phyloP scores from a whole-genome alignment of 2,113 vertebrate genomes.

The Mormyrus iriodes region DNA sequence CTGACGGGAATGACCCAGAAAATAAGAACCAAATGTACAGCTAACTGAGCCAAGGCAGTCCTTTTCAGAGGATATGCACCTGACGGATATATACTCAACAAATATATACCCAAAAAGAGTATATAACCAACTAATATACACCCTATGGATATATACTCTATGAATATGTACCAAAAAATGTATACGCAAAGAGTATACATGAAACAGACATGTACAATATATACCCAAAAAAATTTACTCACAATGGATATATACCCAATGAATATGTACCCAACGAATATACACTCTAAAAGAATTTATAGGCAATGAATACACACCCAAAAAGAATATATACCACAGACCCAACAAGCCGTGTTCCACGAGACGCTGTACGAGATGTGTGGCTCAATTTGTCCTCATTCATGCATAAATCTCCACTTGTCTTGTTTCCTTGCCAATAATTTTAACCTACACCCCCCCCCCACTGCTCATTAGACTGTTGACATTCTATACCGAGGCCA shows the following conservation, averaged over 20 bases:
- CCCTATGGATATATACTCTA: too few relatives aligned
- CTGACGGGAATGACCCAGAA: not conserved
- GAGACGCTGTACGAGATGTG: not conserved
- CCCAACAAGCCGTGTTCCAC: not conserved
- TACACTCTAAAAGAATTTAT: not conserved
- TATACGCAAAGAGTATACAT: not conserved
- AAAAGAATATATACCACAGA: not conserved
- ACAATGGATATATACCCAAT: not conserved
- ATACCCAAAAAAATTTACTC: not conserved
- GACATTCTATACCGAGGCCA: not conserved
- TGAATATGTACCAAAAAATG: not conserved
- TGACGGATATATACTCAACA: not conserved
- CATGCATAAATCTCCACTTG: not conserved
- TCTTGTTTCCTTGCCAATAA: not conserved
- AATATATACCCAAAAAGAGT: not conserved
- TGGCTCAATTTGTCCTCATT: not conserved
- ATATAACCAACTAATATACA: not conserved
- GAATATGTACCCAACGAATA: not conserved
- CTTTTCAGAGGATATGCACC: not conserved
- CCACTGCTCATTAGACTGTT: not conserved
- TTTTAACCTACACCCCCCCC: not conserved
- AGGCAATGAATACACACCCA: not conserved
- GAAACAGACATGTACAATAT: not conserved
- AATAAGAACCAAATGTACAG: not conserved
- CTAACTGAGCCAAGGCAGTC: not conserved